Base-by-base conservation (phyloP, 2,113 vertebrate genomes). In the Anarrhichthys ocellatus region DNA sequence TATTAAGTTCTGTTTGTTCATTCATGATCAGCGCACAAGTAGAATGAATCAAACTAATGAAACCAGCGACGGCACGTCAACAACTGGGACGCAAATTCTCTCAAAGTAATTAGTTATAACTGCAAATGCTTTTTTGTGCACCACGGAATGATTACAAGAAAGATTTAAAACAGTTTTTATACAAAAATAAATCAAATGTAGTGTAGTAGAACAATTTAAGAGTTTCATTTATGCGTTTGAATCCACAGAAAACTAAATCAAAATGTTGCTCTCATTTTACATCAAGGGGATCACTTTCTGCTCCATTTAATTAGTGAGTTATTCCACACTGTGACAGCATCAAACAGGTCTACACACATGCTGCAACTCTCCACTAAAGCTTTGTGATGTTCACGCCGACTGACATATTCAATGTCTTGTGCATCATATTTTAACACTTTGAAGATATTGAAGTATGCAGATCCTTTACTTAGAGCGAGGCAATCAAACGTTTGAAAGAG, bases 1-100 rank as follows among this genome's bases (percentile, higher is more conserved):
- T 64, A 64, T 64, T n/a, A 5, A 66, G 48, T 78, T 61, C 4
- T 11, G 29, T 61, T 75, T 44, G 15, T 70, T 66, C 70, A 36
- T 65, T 69, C 2, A 48, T 22, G 22, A 84, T 78, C 32, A 17
- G 32, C 59, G 72, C 18, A 20, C 17, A 6, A n/a, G 20, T 5
- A 52, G 38, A 63, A 63, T 68, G 36, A 81, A 75, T 76, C 48
- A 70, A 62, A 61, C 20, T 38, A 70, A 73, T 84, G 74, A 56
- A 75, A 58, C 48, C 27, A 42, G 29, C 2, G 8, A 54, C 48
- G 10, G 61, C 7, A 24, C 40, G 40, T 65, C 24, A 4, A n/a
- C 13, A 13, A 61, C 9, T 14, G 5, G 27, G 34, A 54, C 22
- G 44, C 18, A 76, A 52, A 66, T 9, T 40, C 62, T 69, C 46